These are phyloP conservation scores for Mormyrus proboscirostris DNA, from an alignment of 2,797 vertebrate species.

Conservation along the genomic window DNA sequence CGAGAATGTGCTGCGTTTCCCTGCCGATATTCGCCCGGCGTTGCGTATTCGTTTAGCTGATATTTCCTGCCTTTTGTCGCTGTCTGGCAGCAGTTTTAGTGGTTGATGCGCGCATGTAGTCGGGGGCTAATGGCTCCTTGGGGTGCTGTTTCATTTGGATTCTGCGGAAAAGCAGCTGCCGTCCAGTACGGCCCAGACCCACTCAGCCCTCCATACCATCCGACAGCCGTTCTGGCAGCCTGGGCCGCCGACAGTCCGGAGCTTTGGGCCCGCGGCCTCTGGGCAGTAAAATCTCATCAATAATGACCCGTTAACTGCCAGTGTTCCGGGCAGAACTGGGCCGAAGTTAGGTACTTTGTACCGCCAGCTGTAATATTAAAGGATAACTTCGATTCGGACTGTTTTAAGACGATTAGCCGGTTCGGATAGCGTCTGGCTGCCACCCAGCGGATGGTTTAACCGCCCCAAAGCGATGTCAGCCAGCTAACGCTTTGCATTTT, in stretches of 20 bases:
- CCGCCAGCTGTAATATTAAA: neutral
- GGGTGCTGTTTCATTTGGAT: neutral
- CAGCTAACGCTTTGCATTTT: neutral
- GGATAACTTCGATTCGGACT: neutral
- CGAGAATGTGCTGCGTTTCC: neutral
- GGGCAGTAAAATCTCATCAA: neutral
- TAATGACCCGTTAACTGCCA: neutral
- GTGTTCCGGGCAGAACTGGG: neutral
- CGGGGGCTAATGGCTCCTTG: neutral
- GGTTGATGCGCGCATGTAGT: neutral
- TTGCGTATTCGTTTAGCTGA: neutral
- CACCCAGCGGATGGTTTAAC: neutral
- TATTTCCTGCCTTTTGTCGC: neutral
- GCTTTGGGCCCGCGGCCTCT: neutral
- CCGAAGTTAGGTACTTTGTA: neutral
- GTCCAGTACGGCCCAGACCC: neutral
- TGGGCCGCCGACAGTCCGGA: neutral
- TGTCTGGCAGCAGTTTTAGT: neutral
- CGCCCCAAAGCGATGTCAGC: neutral
- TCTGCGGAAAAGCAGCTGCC: neutral
- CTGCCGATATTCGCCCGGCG: neutral
- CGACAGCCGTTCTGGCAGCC: neutral
- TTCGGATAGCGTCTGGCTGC: neutral
- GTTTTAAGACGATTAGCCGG: neutral
- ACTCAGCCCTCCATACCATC: neutral